Evolutionary conservation across 2,113 vertebrate species (phyloP).

Genomic region (Octodon degus): DNA sequence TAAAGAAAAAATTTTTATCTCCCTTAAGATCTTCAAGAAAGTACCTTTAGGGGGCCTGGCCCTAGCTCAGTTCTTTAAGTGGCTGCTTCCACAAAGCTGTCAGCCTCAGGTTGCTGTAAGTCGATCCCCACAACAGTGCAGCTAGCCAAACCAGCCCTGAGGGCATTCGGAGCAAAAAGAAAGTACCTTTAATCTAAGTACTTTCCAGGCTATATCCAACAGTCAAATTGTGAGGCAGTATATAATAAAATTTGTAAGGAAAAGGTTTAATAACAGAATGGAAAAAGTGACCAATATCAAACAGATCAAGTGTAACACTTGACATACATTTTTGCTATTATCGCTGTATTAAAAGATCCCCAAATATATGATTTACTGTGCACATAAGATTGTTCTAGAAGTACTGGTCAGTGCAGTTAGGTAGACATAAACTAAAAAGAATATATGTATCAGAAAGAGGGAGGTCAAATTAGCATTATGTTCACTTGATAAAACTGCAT

Average conservation of each 20-base stretch:
- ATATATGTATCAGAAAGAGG: slow-evolving; percentile 1
- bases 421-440: not conserved
- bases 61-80: too few species aligned
- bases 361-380: too few species aligned
- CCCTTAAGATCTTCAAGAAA: not conserved
- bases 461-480: slow-evolving; percentile 8
- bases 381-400: not conserved
- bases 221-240: not conserved
- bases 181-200: not conserved
- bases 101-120: too few species aligned
- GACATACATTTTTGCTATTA: slow-evolving; percentile 7
- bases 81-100: too few species aligned
- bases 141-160: too few species aligned
- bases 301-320: not conserved
- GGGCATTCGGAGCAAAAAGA: too few species aligned
- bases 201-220: slow-evolving; percentile 10
- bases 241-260: slow-evolving; percentile 19
- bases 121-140: too few species aligned
- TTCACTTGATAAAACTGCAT: not conserved
- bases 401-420: not conserved
- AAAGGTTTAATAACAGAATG: slow-evolving; percentile 32
- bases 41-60: too few species aligned
- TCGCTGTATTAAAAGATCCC: not conserved
- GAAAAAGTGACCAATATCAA: not conserved
- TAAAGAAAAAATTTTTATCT: not conserved